Evolutionary conservation across 23 tunicate genomes (phyloP), one percentile per base, ranked within the genome.

Genomic region (Styela plicata): DNA sequence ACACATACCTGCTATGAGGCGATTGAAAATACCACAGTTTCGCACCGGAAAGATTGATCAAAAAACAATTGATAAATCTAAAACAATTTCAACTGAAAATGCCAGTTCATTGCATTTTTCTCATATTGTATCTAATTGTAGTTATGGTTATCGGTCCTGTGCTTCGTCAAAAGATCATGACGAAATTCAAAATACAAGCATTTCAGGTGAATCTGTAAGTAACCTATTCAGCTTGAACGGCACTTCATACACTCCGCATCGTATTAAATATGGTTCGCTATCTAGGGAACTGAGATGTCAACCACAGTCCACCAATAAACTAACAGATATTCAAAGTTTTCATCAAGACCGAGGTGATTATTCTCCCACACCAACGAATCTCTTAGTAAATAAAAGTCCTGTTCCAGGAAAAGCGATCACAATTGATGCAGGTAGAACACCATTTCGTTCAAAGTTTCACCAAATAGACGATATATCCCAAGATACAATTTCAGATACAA

Each of bases 371-470:
- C 57, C 57, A 5, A 44, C 57, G 7, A 44, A 44, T 44, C 13
- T 44, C 7, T 44, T 44, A 44, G 13, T 44, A 5, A 13, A 44
- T 44, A 13, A 44, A 44, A 44, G 57, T 5, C 57, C 57, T 44
- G 13, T 13, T 7, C 7, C 13, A 5, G 31, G 24, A 16, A 18
- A 29, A 22, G 17, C 31, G 71, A 16, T 18, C 0, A 22, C 71
- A 1, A 22, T 25, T 27, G 31, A 67, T 67, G 71, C 71, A 18
- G 71, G 71, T 22, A 67, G 71, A 67, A 67, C 71, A 29, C 71
- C 71, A 18, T 67, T 67, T 1, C 71, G 31, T 67, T 16, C 30
- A 1, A 27, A 24, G 24, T 16, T 16, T 19, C 71, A 16, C 0
- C 57, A 7, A 44, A 44, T 44, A 5, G 10, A 44, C 13, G 13